Conservation (phyloP, 2,113 vertebrate species). For the Conger conger region DNA sequence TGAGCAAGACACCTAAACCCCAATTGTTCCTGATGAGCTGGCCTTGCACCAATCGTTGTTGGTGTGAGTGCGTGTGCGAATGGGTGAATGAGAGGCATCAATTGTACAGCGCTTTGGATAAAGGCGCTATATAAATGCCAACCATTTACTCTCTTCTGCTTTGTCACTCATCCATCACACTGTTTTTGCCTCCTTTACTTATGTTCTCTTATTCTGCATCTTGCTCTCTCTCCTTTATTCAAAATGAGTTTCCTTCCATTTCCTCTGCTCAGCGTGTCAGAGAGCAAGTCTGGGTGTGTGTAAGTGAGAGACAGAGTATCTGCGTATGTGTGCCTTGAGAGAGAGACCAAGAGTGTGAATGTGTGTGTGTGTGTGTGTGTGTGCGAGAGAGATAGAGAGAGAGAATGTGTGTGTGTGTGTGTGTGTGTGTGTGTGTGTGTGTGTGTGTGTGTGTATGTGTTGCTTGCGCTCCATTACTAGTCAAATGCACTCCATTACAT, state of each 20-base stretch:
- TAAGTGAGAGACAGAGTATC: background rate
- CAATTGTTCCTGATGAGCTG: too few species aligned
- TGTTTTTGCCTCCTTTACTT: background rate
- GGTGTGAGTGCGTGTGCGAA: too few species aligned
- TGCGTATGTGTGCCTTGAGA: too few species aligned
- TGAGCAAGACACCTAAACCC: too few species aligned
- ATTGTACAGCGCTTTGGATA: too few species aligned
- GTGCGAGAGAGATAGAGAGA: background rate
- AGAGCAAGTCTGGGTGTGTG: slow-evolving; percentile 16
- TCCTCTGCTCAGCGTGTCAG: slow-evolving; percentile 25
- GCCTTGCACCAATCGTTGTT: too few species aligned
- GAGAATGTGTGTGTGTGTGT: background rate
- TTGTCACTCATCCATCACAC: background rate
- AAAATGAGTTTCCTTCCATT: background rate
- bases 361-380: background rate
- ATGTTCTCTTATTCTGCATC: background rate
- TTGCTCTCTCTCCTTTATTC: background rate
- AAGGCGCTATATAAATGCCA: too few species aligned
- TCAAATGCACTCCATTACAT: background rate
- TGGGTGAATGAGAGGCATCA: too few species aligned
- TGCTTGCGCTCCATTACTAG: too few species aligned
- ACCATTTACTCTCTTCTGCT: background rate
- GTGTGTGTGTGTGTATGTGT: background rate
- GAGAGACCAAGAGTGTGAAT: slow-evolving; percentile 36
- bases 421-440: slow-evolving; percentile 13